Percentiles rank a stretch among this genome's conserved stretches.
Evolutionary conservation across 1,140 invertebrate genomes (phyloP).

Genomic region (Thalassaphorura encarpata): DNA sequence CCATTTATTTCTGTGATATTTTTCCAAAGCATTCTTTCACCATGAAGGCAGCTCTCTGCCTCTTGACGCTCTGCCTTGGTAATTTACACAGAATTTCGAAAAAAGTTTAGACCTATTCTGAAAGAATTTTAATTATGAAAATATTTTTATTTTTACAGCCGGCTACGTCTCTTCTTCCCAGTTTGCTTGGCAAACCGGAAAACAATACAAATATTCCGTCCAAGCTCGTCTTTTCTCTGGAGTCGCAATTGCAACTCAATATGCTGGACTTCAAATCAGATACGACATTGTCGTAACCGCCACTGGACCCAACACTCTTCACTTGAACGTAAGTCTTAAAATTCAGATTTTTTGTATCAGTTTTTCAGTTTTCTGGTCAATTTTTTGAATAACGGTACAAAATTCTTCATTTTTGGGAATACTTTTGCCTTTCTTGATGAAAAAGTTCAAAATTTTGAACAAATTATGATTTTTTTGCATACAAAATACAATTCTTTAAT

Average conservation of each 20-base stretch:
- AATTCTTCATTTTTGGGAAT: no score
- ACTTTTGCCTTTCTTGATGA: no score
- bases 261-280: constrained; percentile 19
- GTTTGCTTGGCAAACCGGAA: constrained; percentile 16
- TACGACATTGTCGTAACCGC: constrained; percentile 9
- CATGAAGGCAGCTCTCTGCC: not conserved
- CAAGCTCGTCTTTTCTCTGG: constrained; percentile 21
- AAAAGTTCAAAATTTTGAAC: not conserved
- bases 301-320: constrained; percentile 1
- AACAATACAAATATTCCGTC: constrained; percentile 18
- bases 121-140: not conserved
- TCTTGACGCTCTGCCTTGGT: not conserved
- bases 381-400: no score
- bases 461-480: no score
- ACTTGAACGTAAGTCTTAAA: constrained; percentile 16
- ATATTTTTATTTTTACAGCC: not conserved
- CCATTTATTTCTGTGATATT: not conserved
- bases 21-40: not conserved
- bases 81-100: not conserved
- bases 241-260: constrained; percentile 10
- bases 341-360: no score
- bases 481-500: not conserved
- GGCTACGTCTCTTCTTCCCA: constrained; percentile 25
- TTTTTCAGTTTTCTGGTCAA: not conserved
- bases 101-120: not conserved